phyloP scores from a whole-genome alignment of 2,113 vertebrate species.

The Clupea harengus region DNA sequence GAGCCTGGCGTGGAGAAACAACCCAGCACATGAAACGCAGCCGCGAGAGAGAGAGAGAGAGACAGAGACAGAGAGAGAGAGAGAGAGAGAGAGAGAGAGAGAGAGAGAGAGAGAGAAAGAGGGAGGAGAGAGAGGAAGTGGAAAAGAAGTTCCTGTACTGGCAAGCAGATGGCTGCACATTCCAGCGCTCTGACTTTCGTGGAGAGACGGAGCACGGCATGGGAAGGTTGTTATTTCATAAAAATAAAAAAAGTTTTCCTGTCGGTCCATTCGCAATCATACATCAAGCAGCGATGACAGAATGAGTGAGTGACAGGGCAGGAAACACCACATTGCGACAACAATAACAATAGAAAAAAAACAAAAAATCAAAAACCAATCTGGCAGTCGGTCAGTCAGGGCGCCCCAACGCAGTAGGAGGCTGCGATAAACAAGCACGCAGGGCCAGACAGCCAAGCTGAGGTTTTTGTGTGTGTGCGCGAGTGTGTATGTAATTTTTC shows the following conservation, averaged over 20 bases:
- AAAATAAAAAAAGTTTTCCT: constrained; percentile 7
- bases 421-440: not conserved
- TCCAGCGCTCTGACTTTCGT: constrained; percentile 14
- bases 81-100: not conserved
- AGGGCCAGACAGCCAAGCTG: not conserved
- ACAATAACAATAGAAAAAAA: not conserved
- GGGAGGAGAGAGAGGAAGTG: constrained; percentile 2
- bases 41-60: not conserved
- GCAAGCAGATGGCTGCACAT: constrained; percentile 6
- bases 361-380: not conserved
- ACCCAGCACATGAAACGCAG: not conserved
- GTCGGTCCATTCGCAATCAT: not conserved
- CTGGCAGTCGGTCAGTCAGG: not conserved
- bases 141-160: constrained; percentile 19
- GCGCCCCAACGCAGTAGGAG: not conserved
- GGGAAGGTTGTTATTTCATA: constrained; percentile 13
- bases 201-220: not conserved
- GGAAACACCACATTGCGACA: not conserved
- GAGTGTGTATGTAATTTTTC: not conserved
- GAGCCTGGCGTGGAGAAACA: not conserved
- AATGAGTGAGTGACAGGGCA: not conserved
- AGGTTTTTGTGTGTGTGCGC: not conserved
- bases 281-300: not conserved
- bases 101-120: not conserved
- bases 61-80: not conserved